Evolutionary conservation across 2,888 invertebrate genomes (phyloP).

Genomic region (Drosophila merina): DNA sequence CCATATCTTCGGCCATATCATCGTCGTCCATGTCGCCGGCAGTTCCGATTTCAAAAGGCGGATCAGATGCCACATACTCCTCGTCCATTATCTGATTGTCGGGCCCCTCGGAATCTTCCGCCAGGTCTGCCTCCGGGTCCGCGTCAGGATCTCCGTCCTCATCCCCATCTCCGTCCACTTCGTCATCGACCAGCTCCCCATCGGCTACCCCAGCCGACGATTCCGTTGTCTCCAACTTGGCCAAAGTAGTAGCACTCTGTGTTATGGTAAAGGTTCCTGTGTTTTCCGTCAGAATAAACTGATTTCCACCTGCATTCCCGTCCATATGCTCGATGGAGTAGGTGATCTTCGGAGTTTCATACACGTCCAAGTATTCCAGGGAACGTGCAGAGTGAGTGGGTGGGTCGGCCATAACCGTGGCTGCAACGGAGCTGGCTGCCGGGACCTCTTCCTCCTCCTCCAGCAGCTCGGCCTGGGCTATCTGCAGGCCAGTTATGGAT

Average conservation of each 20-base stretch:
- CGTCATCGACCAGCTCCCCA: slow-evolving; percentile 68
- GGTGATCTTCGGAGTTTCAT: slow-evolving; percentile 82
- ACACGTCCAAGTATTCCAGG: slow-evolving; percentile 82
- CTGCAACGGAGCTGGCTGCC: slow-evolving; percentile 33
- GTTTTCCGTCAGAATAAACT: slow-evolving; percentile 82
- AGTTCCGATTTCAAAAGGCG: slow-evolving; percentile 66
- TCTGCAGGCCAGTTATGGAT: slow-evolving; percentile 67
- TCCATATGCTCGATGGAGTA: slow-evolving; percentile 83
- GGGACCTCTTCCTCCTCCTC: slow-evolving; percentile 61
- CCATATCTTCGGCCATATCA: slow-evolving; percentile 39
- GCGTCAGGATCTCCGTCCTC: slow-evolving; percentile 68
- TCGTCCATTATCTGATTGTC: slow-evolving; percentile 78
- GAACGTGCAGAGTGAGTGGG: slow-evolving; percentile 58
- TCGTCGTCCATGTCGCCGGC: slow-evolving; percentile 63
- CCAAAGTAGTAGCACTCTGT: slow-evolving; percentile 59
- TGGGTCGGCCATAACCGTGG: slow-evolving; percentile 42
- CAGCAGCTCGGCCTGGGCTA: slow-evolving; percentile 77
- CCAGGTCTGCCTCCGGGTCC: slow-evolving; percentile 61
- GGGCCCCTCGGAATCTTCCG: slow-evolving; percentile 74
- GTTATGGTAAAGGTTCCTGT: slow-evolving; percentile 81
- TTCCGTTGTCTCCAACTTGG: slow-evolving; percentile 66
- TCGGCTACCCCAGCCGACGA: slow-evolving; percentile 58
- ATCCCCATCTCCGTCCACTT: slow-evolving; percentile 60
- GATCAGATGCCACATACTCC: slow-evolving; percentile 69
- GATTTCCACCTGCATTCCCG: slow-evolving; percentile 76